A percentile compares a stretch with the other conserved stretches of the same genome.
These are phyloP conservation scores for Branchinecta lindahli DNA, from an alignment of 1,140 invertebrate genomes.

Conservation along the genomic window DNA sequence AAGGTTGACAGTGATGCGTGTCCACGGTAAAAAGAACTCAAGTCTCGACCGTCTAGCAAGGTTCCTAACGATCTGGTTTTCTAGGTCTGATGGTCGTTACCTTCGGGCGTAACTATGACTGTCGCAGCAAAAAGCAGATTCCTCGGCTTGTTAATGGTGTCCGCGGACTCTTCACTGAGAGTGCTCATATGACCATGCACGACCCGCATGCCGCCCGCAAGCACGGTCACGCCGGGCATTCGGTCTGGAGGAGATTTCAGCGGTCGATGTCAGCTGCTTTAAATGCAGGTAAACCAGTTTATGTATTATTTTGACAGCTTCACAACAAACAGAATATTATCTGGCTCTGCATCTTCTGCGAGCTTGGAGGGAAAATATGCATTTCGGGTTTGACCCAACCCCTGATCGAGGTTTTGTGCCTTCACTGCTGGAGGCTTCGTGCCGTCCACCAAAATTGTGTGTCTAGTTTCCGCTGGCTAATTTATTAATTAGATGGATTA, in stretches of 20 bases:
- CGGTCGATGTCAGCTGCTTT: neutral
- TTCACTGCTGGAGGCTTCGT: too few relatives aligned
- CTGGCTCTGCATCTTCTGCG: too few relatives aligned
- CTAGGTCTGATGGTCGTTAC: constrained; percentile 51
- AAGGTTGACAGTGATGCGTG: too few relatives aligned
- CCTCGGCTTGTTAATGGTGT: neutral
- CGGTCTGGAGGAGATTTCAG: neutral
- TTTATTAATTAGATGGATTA: too few relatives aligned
- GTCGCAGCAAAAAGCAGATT: constrained; percentile 22
- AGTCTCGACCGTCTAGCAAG: too few relatives aligned
- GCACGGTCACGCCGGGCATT: neutral
- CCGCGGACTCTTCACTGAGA: neutral
- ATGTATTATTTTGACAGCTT: neutral
- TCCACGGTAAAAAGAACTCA: too few relatives aligned
- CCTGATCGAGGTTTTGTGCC: too few relatives aligned
- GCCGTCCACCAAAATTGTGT: too few relatives aligned
- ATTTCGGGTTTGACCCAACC: too few relatives aligned
- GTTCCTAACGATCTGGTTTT: constrained; percentile 17
- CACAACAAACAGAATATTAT: neutral
- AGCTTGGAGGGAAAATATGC: too few relatives aligned
- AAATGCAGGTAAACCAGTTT: neutral
- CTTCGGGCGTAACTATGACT: constrained; percentile 37
- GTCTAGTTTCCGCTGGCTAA: too few relatives aligned
- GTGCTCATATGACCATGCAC: neutral
- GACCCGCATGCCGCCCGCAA: neutral